phyloP scores from a whole-genome alignment of 92 coral and sea anemone species.

The Epizoanthus illoricatus region DNA sequence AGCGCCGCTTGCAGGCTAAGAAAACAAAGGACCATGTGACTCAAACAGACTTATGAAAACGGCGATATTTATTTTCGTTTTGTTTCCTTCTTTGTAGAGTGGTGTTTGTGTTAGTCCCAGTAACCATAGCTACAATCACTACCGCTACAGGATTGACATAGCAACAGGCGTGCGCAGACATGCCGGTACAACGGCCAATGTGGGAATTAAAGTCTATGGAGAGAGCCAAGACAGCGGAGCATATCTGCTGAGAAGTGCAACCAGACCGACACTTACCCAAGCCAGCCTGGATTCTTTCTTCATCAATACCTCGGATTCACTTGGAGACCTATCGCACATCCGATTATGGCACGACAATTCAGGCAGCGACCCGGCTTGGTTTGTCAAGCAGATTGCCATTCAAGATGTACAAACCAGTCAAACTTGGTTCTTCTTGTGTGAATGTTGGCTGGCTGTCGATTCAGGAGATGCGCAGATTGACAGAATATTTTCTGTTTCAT shows the following conservation, averaged over 20 bases:
- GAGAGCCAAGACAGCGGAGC: slow-evolving; percentile 78
- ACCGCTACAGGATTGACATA: slow-evolving; percentile 76
- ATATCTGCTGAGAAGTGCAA: slow-evolving; percentile 63
- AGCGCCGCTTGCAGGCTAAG: too few species aligned
- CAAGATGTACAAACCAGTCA: slow-evolving; percentile 70
- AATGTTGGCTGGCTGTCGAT: slow-evolving; percentile 97
- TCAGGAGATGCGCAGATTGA: slow-evolving; percentile 90
- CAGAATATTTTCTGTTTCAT: slow-evolving; percentile 74
- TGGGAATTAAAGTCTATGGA: slow-evolving; percentile 81
- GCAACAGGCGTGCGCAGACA: slow-evolving; percentile 87
- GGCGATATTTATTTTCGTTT: neutral
- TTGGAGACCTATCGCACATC: slow-evolving; percentile 79
- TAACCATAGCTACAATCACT: slow-evolving; percentile 58
- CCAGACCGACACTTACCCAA: slow-evolving; percentile 59
- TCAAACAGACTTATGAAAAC: too few species aligned
- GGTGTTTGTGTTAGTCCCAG: slow-evolving; percentile 83
- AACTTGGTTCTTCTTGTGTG: slow-evolving; percentile 75
- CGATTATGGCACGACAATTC: slow-evolving; percentile 96
- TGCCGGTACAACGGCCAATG: slow-evolving; percentile 97
- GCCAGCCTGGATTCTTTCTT: slow-evolving; percentile 76
- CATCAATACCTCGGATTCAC: slow-evolving; percentile 72
- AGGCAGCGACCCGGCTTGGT: slow-evolving; percentile 93
- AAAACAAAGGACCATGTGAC: too few species aligned
- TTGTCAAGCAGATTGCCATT: slow-evolving; percentile 73
- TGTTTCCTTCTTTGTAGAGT: slow-evolving; percentile 44